A percentile compares a stretch with the other conserved stretches of the same genome.
These are phyloP conservation scores for Hylia prasina DNA, from an alignment of 2,113 vertebrate genomes.

Conservation along the genomic window DNA sequence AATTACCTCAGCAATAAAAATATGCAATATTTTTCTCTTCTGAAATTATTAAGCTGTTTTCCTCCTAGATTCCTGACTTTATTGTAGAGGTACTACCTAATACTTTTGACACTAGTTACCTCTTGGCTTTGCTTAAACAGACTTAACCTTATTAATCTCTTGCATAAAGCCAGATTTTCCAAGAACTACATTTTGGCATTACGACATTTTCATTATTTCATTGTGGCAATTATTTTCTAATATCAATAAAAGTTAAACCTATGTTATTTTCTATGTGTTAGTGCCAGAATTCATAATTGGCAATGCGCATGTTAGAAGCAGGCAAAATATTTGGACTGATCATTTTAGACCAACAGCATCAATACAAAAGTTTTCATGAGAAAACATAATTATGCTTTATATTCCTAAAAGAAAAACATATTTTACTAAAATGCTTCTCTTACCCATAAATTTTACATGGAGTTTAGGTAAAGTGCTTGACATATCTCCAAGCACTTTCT, in stretches of 20 bases:
- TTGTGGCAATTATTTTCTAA: neutral
- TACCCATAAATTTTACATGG: neutral
- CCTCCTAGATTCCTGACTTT: neutral
- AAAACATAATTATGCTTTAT: neutral
- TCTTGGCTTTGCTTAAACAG: neutral
- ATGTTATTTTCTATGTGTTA: neutral
- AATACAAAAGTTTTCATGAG: neutral
- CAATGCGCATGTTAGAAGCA: neutral
- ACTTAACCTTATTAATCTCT: neutral
- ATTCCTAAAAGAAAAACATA: neutral
- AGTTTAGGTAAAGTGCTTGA: neutral
- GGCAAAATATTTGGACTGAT: neutral
- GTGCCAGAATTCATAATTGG: neutral
- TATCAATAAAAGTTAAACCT: neutral
- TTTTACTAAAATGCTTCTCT: neutral
- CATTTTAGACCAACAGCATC: neutral
- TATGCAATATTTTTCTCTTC: neutral
- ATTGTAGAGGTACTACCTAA: neutral
- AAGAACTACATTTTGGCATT: neutral
- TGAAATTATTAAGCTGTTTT: neutral
- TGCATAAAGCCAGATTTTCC: neutral
- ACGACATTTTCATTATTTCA: neutral
- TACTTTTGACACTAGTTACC: neutral
- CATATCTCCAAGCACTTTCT: neutral
- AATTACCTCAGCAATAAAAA: neutral